Evolutionary conservation across 2,888 invertebrate genomes (phyloP).

Genomic region (Nineta flava): DNA sequence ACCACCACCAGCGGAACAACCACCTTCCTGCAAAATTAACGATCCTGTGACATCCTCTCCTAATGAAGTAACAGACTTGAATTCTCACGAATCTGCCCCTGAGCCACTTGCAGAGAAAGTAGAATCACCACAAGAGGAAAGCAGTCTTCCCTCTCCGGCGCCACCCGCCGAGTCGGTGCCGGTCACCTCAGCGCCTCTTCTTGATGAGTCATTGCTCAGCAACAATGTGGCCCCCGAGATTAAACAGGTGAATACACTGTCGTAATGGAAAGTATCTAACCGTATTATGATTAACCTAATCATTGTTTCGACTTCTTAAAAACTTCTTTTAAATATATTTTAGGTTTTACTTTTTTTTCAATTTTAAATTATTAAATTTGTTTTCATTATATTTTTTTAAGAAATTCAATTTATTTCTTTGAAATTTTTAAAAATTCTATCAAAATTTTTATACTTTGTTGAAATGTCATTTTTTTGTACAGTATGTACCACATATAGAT

Average conservation of each 20-base stretch:
- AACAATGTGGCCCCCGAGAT: constrained; percentile 2
- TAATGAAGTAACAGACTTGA: not conserved
- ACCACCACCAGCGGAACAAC: not conserved
- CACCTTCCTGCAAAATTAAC: not conserved
- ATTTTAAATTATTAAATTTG: too few relatives aligned
- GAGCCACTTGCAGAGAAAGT: not conserved
- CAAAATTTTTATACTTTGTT: too few relatives aligned
- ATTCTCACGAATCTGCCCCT: not conserved
- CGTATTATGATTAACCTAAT: not conserved
- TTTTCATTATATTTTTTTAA: too few relatives aligned
- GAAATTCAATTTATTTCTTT: too few relatives aligned
- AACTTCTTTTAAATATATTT: too few relatives aligned
- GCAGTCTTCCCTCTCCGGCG: constrained; percentile 1
- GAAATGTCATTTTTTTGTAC: too few relatives aligned
- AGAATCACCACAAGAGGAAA: constrained; percentile 2
- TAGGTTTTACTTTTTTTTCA: too few relatives aligned
- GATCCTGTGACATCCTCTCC: not conserved
- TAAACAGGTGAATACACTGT: constrained; percentile 3
- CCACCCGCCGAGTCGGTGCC: not conserved
- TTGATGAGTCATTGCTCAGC: not conserved
- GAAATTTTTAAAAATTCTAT: too few relatives aligned
- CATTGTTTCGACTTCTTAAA: not conserved
- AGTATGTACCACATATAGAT: too few relatives aligned
- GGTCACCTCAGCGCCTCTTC: constrained; percentile 2
- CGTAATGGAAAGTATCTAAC: not conserved